These are phyloP conservation scores for Paratilapia polleni DNA, from an alignment of 2,113 vertebrate genomes.

Conservation along the genomic window DNA sequence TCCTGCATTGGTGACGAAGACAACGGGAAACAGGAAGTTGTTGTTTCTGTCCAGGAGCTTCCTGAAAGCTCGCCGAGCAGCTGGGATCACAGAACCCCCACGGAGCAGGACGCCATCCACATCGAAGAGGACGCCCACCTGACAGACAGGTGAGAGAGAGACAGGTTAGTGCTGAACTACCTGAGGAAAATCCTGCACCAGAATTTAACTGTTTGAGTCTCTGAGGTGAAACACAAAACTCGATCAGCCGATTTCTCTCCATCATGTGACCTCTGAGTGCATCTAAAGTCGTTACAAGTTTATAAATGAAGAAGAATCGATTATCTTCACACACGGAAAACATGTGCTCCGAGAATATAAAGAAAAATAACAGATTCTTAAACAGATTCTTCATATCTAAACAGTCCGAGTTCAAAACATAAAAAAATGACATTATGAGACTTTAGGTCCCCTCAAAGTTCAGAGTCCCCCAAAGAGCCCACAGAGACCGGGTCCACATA, in stretches of 20 bases:
- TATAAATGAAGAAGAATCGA: too few relatives aligned
- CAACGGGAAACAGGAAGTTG: slow-evolving; percentile 85
- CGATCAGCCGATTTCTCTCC: background rate
- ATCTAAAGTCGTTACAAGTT: too few relatives aligned
- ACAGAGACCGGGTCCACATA: too few relatives aligned
- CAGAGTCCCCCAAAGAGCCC: too few relatives aligned
- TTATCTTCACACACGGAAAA: background rate
- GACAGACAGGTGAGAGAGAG: background rate
- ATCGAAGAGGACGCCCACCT: slow-evolving; percentile 87
- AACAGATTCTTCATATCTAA: background rate
- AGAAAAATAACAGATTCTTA: background rate
- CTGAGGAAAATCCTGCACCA: too few relatives aligned
- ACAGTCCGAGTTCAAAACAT: background rate
- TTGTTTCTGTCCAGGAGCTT: slow-evolving; percentile 84
- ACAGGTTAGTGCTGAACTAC: background rate
- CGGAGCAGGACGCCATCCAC: slow-evolving; percentile 89
- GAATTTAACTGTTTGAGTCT: too few relatives aligned
- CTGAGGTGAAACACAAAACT: too few relatives aligned
- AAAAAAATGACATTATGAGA: background rate
- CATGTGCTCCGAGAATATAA: background rate
- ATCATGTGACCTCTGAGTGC: background rate
- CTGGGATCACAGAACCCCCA: slow-evolving; percentile 85
- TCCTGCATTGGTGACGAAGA: slow-evolving; percentile 94
- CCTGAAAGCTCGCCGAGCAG: slow-evolving; percentile 84
- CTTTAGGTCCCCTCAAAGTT: too few relatives aligned